Base-by-base conservation (phyloP, 2,797 vertebrate genomes). In the Gobionotothen gibberifrons region DNA sequence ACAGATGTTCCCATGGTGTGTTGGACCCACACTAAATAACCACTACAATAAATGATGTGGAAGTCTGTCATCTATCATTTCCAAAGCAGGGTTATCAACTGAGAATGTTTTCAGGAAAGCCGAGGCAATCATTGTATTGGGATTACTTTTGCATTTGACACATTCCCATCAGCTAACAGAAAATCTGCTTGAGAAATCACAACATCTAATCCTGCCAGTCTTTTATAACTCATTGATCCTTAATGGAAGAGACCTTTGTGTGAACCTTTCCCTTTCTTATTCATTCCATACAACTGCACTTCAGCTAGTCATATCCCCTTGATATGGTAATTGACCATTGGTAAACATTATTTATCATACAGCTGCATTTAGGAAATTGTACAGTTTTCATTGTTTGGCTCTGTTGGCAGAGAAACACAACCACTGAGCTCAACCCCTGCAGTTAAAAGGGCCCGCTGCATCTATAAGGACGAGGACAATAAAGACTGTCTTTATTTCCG, bases 321-420 rank as follows among this genome's bases (percentile, higher is more conserved):
- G 64, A 87, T 84, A 88, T 90, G 84, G 82, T 87, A 89, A 90
- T 87, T 84, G 81, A 73, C 80, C 57, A 44, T 82, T 72, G 61
- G 78, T 87, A 90, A 93, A 91, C 87, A 91, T 76, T 82, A 86
- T 89, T 77, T 85, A 79, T 84, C 80, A 76, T 65, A 52, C 79
- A 76, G 78, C 72, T 69, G 52, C 46, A 44, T 56, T 67, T 52
- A 32, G 72, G 71, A 85, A 91, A 91, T 83, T 76, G 74, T 2
- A 2, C 73, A 78, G 65, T 79, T 85, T 77, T 72, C 19, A 76
- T 84, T 70, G 51, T 72, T 26, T 15, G 29, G 32, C 59, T 75
- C 72, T 78, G 47, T 54, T 72, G n/a, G 3, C 16, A 32, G 42
- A 44, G 60, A 59, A 66, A 56, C 16, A 10, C 9, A 72, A 53